Conservation (phyloP, 1,140 invertebrate genomes). For the Bombus waltoni region DNA sequence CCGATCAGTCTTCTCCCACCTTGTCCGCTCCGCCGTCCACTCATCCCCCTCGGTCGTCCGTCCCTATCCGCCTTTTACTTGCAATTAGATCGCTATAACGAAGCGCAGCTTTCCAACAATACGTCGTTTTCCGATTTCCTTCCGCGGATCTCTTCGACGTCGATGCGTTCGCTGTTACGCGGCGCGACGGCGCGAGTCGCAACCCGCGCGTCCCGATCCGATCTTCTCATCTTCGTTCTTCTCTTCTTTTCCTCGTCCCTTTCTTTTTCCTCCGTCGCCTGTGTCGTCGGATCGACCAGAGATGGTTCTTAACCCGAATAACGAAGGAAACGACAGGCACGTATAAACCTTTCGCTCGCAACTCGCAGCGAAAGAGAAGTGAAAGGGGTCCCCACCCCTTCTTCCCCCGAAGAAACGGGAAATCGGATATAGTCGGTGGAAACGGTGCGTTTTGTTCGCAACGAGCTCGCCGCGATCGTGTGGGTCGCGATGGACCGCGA, state of each 20-base stretch:
- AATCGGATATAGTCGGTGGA: conserved; percentile 5
- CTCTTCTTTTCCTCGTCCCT: not conserved
- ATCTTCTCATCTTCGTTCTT: not conserved
- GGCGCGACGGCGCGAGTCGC: no score
- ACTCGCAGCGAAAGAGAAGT: not conserved
- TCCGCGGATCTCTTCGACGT: no score
- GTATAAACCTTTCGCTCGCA: no score
- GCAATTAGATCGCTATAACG: conserved; percentile 27
- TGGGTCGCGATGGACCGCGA: conserved; percentile 23
- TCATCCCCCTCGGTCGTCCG: not conserved
- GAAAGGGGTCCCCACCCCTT: no score
- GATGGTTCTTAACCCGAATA: conserved; percentile 1
- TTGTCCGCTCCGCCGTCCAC: not conserved
- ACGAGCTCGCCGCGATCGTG: no score
- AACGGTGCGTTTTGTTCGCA: conserved; percentile 5
- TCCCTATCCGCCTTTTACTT: not conserved
- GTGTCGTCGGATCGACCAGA: not conserved
- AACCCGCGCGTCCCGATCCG: no score
- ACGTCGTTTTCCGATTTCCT: conserved; percentile 59
- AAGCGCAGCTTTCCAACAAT: conserved; percentile 50
- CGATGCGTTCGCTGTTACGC: no score
- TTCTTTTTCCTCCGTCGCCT: no score
- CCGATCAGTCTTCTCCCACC: not conserved
- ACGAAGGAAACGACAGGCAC: not conserved
- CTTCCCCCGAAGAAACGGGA: not conserved